phyloP scores from a whole-genome alignment of 2,888 invertebrate species.

The Temnothorax ravouxi region DNA sequence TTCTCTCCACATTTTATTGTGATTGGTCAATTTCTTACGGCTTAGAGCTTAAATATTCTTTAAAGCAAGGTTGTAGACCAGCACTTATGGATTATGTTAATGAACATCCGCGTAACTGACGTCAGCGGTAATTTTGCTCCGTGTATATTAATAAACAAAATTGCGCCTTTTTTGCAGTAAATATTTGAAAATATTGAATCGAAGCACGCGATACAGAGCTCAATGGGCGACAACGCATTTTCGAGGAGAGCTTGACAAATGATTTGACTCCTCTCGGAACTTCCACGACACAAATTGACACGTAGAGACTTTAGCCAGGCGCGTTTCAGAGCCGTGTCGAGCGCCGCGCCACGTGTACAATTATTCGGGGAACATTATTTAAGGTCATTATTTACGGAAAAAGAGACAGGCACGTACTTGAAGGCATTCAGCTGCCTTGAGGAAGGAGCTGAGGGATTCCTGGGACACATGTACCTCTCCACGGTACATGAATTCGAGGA shows the following conservation, averaged over 20 bases:
- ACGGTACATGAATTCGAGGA: slow-evolving; percentile 97
- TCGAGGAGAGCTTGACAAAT: slow-evolving; percentile 24
- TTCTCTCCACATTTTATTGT: no score
- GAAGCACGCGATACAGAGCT: not conserved
- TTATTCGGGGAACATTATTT: slow-evolving; percentile 57
- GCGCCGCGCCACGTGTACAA: slow-evolving; percentile 34
- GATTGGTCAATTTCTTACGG: no score
- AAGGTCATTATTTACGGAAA: slow-evolving; percentile 67
- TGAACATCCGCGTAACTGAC: not conserved
- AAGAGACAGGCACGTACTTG: slow-evolving; percentile 88
- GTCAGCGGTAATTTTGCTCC: not conserved
- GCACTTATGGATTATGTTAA: not conserved
- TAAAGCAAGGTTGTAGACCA: no score
- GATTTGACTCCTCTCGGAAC: slow-evolving; percentile 5
- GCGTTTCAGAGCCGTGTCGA: not conserved
- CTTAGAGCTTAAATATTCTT: no score
- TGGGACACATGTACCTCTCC: slow-evolving; percentile 97
- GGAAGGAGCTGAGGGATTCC: slow-evolving; percentile 95
- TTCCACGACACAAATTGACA: slow-evolving; percentile 8
- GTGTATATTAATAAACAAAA: not conserved
- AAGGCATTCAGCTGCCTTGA: slow-evolving; percentile 96
- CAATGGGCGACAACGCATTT: not conserved
- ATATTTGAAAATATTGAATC: not conserved
- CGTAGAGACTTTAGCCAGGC: not conserved
- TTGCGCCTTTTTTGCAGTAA: not conserved